These are phyloP conservation scores for Exephanes ischioxanthus DNA, from an alignment of 2,888 invertebrate species.

Conservation along the genomic window DNA sequence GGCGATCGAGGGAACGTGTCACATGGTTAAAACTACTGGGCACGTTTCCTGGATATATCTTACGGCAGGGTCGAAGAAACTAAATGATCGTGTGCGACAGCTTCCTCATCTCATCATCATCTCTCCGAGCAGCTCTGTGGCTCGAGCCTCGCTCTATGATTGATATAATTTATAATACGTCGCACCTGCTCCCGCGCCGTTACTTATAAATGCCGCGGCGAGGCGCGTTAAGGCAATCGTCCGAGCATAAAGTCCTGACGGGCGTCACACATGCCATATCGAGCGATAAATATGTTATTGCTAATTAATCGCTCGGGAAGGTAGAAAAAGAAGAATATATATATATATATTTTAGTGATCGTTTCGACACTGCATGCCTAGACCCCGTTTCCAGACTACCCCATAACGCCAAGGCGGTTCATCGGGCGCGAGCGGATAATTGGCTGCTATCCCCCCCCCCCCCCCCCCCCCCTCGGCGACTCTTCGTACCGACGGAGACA, in stretches of 20 bases:
- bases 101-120: slow-evolving; percentile 38
- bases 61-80: slow-evolving; percentile 5
- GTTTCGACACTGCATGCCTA: slow-evolving; percentile 2
- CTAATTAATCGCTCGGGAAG: slow-evolving; percentile 30
- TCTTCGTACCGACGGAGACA: slow-evolving; percentile 1
- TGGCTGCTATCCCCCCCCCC: slow-evolving; percentile 23
- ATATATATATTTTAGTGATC: slow-evolving; percentile 2
- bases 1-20: neutral
- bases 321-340: neutral
- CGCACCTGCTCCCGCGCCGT: neutral
- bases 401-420: neutral
- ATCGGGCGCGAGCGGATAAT: slow-evolving; percentile 38
- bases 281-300: slow-evolving; percentile 24
- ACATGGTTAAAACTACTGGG: neutral
- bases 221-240: slow-evolving; percentile 31
- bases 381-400: neutral
- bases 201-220: neutral
- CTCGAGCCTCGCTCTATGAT: slow-evolving; percentile 27
- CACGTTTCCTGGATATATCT: slow-evolving; percentile 19
- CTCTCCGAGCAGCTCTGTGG: slow-evolving; percentile 9
- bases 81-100: slow-evolving; percentile 28
- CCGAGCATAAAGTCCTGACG: slow-evolving; percentile 33
- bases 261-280: slow-evolving; percentile 10
- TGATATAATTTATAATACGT: slow-evolving; percentile 34
- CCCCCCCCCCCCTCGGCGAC: slow-evolving; percentile 14